Evolutionary conservation across 2,113 vertebrate genomes (phyloP).

Genomic region (Anthoscopus minutus): DNA sequence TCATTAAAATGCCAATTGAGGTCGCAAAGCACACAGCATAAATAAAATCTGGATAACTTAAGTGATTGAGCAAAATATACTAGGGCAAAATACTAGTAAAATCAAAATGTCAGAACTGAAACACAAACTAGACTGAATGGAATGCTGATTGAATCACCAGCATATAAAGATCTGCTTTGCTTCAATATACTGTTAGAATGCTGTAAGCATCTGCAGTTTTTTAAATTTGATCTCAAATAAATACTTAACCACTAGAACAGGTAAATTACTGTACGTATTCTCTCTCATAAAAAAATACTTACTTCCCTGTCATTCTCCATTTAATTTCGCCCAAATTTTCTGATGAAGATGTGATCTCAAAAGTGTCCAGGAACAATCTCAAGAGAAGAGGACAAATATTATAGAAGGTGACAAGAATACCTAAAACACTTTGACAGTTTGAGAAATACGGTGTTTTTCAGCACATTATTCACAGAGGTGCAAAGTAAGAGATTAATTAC

Average conservation of each 20-base stretch:
- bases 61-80: neutral
- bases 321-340: conserved; percentile 59
- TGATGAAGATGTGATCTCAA: conserved; percentile 27
- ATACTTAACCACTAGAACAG: neutral
- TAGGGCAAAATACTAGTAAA: neutral
- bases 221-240: neutral
- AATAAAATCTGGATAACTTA: neutral
- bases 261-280: neutral
- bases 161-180: neutral
- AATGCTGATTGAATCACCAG: neutral
- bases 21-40: neutral
- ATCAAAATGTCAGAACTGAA: neutral
- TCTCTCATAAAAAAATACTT: conserved; percentile 43
- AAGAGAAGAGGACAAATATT: neutral
- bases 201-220: neutral
- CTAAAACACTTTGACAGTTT: neutral
- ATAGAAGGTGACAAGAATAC: neutral
- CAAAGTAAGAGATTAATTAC: neutral
- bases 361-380: conserved; percentile 29
- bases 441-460: neutral
- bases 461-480: neutral
- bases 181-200: neutral
- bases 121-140: neutral
- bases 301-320: conserved; percentile 30
- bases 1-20: neutral